A percentile compares a stretch with the other conserved stretches of the same genome.
These are phyloP conservation scores for Ridgeia piscesae DNA, from an alignment of 1,140 invertebrate species.

Conservation along the genomic window DNA sequence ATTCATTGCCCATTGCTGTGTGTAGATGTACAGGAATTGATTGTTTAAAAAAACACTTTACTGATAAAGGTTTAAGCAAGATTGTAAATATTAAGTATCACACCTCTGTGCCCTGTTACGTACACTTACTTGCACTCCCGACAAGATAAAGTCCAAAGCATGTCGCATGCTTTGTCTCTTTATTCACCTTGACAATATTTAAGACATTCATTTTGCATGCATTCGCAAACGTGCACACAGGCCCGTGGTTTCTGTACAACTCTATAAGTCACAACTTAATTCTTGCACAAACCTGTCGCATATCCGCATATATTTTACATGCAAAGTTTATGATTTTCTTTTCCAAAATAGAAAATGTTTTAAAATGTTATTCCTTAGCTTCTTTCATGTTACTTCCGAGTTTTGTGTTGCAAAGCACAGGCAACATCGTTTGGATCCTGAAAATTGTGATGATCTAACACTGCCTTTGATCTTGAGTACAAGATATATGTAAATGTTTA, in stretches of 20 bases:
- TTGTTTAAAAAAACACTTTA: background rate
- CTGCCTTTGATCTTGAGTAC: background rate
- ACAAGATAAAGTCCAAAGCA: background rate
- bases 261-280: background rate
- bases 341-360: background rate
- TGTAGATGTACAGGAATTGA: background rate
- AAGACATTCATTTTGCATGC: background rate
- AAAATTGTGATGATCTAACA: background rate
- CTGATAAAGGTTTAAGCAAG: background rate
- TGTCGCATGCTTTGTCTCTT: background rate
- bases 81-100: background rate
- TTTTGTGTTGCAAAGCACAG: background rate
- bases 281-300: background rate
- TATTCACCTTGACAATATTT: background rate
- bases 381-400: background rate
- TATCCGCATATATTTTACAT: background rate
- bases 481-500: background rate
- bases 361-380: background rate
- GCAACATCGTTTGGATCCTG: background rate
- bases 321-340: background rate
- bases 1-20: background rate
- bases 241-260: background rate
- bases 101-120: background rate
- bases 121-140: background rate
- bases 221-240: background rate